A percentile compares a stretch with the other conserved stretches of the same genome.
Conservation (phyloP, 2,113 vertebrate species). For the Oreochromis aureus region DNA sequence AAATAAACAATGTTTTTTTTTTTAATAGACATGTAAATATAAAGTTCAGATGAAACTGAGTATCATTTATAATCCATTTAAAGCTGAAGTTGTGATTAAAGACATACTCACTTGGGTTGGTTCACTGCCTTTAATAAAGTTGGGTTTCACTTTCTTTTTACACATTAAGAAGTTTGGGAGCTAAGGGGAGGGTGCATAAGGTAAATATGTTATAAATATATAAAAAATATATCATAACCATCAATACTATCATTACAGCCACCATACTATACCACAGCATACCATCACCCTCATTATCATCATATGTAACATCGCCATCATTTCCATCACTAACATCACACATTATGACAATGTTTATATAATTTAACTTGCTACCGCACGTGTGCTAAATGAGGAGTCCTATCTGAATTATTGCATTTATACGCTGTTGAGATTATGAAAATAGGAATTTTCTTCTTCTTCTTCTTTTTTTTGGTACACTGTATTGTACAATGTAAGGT, state of each 20-base stretch:
- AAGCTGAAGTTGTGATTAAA: not conserved
- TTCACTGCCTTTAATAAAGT: conserved; percentile 70
- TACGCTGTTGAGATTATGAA: conserved; percentile 78
- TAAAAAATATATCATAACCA: conserved; percentile 56
- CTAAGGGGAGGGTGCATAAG: conserved; percentile 38
- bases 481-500: conserved; percentile 60
- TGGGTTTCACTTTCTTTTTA: conserved; percentile 46
- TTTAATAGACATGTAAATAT: not conserved
- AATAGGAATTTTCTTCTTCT: conserved; percentile 49
- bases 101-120: conserved; percentile 20
- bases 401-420: conserved; percentile 82
- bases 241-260: conserved; percentile 36
- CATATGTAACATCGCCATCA: conserved; percentile 4
- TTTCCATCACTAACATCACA: conserved; percentile 34
- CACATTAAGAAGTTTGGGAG: conserved; percentile 42
- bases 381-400: conserved; percentile 70
- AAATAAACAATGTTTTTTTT: not conserved
- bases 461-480: conserved; percentile 49
- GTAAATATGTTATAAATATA: conserved; percentile 48
- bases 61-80: not conserved
- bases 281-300: conserved; percentile 19
- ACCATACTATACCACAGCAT: conserved; percentile 11
- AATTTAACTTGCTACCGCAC: conserved; percentile 64
- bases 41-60: not conserved
- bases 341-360: conserved; percentile 41